Percentiles rank a stretch among this genome's conserved stretches.
Conservation (phyloP, 2,888 invertebrate genomes). For the Leptinotarsa peninsularis region DNA sequence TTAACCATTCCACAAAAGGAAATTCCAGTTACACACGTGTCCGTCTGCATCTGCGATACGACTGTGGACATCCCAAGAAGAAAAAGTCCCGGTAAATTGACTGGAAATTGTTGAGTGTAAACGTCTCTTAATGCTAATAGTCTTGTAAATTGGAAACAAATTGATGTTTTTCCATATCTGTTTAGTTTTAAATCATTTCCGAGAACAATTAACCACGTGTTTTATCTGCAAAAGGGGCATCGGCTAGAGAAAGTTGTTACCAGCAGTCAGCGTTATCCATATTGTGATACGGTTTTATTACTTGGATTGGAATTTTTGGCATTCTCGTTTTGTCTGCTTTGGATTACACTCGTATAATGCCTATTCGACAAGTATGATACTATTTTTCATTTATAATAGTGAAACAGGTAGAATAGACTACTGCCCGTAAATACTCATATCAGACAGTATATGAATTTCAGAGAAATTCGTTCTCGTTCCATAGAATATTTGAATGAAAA, state of each 20-base stretch:
- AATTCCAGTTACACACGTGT: slow-evolving; percentile 27
- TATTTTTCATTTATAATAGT: no score
- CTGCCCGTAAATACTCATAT: no score
- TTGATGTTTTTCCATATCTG: slow-evolving; percentile 47
- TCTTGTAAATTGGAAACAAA: slow-evolving; percentile 48
- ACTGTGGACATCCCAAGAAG: slow-evolving; percentile 26
- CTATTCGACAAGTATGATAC: no score
- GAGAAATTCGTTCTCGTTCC: no score
- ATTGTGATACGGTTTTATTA: slow-evolving; percentile 21
- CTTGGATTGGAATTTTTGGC: slow-evolving; percentile 13
- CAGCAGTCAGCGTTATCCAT: slow-evolving; percentile 26
- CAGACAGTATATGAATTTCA: no score
- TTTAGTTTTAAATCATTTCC: slow-evolving; percentile 45
- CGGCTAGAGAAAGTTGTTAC: slow-evolving; percentile 48
- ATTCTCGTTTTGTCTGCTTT: slow-evolving; percentile 9
- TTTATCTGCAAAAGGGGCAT: slow-evolving; percentile 44
- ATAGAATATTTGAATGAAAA: no score
- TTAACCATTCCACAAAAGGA: slow-evolving; percentile 16
- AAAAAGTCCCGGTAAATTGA: slow-evolving; percentile 34
- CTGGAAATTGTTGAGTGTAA: slow-evolving; percentile 36
- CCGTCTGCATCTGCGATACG: neutral
- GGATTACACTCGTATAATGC: neutral
- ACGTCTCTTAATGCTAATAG: slow-evolving; percentile 41
- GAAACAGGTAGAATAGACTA: no score
- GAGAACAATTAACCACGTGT: slow-evolving; percentile 52